A percentile compares a stretch with the other conserved stretches of the same genome.
phyloP scores from a whole-genome alignment of 2,113 vertebrate genomes.

The Callionymus lyra region DNA sequence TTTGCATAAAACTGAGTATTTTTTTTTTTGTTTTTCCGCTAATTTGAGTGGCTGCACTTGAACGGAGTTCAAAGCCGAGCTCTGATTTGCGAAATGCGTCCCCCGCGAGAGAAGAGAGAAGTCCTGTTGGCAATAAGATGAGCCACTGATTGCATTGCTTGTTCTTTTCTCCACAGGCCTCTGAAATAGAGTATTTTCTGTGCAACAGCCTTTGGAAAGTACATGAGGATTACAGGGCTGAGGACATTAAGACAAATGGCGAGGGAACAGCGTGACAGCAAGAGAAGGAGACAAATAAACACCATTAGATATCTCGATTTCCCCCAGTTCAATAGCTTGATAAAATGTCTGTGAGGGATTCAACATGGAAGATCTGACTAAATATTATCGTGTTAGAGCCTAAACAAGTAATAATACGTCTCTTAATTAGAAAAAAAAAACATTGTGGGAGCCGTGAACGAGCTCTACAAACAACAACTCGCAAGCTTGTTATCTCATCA shows the following conservation, averaged over 20 bases:
- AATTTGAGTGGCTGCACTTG: constrained; percentile 58
- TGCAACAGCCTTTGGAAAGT: constrained; percentile 43
- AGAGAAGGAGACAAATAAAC: constrained; percentile 9
- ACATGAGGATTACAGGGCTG: constrained; percentile 50
- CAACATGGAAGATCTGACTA: too few species aligned
- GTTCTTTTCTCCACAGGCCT: constrained; percentile 46
- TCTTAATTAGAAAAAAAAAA: too few species aligned
- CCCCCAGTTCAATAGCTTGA: too few species aligned
- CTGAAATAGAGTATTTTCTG: constrained; percentile 8
- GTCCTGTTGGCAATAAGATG: constrained; percentile 44
- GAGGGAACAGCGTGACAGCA: constrained; percentile 28
- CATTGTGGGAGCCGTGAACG: too few species aligned
- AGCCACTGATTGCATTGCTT: constrained; percentile 51
- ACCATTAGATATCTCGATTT: too few species aligned
- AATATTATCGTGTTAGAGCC: too few species aligned
- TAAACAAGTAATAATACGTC: too few species aligned
- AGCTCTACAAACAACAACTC: too few species aligned
- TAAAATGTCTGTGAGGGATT: too few species aligned
- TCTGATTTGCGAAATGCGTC: constrained; percentile 45
- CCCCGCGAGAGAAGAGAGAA: constrained; percentile 34
- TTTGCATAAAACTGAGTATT: constrained; percentile 46
- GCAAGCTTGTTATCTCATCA: background rate
- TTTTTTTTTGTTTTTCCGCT: too few species aligned
- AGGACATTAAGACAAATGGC: constrained; percentile 36
- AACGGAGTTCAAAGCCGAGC: constrained; percentile 54